Conservation (phyloP, 2,888 invertebrate species). For the Cheilosia impressa region DNA sequence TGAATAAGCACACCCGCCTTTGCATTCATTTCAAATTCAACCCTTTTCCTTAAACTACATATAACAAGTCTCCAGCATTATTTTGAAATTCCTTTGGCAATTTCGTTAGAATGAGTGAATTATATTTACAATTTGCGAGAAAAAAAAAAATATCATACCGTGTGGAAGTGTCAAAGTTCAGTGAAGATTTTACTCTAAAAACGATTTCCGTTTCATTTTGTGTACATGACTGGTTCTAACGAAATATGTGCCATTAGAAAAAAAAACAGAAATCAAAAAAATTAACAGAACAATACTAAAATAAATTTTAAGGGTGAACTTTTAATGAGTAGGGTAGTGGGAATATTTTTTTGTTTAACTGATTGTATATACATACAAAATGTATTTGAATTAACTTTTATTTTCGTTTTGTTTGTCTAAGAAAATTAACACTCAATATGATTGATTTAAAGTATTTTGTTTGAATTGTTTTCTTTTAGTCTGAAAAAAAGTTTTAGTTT, state of each 20-base stretch:
- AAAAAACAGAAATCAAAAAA: not conserved
- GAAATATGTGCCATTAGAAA: constrained; percentile 65
- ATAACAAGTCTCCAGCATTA: constrained; percentile 9
- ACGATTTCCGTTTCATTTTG: not conserved
- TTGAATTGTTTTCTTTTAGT: constrained; percentile 40
- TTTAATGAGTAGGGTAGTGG: constrained; percentile 54
- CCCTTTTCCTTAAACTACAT: too few species aligned
- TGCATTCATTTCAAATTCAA: too few species aligned
- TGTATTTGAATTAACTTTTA: constrained; percentile 39
- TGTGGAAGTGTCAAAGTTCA: not conserved
- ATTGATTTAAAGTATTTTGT: constrained; percentile 49
- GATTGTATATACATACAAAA: constrained; percentile 66
- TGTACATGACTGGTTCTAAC: constrained; percentile 47
- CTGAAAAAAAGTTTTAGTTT: constrained; percentile 15
- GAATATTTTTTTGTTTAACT: constrained; percentile 24
- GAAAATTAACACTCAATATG: constrained; percentile 38
- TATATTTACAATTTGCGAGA: constrained; percentile 11
- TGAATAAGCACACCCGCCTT: too few species aligned
- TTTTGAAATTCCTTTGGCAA: constrained; percentile 23
- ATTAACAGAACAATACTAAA: not conserved
- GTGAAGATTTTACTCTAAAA: not conserved
- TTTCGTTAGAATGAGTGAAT: constrained; percentile 49
- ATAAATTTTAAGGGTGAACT: constrained; percentile 44
- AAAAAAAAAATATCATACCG: not conserved
- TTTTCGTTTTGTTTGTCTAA: constrained; percentile 18